Base-by-base conservation (phyloP, 2,113 vertebrate species). In the Struthidea cinerea region DNA sequence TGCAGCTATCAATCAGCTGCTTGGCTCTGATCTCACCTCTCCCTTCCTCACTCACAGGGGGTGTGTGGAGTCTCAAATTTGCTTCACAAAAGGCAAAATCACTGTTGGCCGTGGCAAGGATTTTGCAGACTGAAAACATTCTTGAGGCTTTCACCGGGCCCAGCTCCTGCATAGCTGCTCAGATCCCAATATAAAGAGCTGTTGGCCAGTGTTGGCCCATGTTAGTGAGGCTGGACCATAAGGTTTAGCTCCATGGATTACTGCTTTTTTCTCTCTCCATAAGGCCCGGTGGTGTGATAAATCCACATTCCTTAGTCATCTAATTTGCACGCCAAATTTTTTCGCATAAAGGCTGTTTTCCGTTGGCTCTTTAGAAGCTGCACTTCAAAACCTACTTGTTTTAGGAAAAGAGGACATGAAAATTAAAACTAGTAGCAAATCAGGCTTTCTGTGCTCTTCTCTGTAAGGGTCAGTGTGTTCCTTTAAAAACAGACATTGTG, bases 401-500 rank as follows among this genome's bases (percentile, higher is more conserved):
- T 44, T 11, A 55, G 22, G 53, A n/a, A 55, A 91, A 84, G 41
- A 42, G 28, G 69, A 67, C 56, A 59, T 46, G n/a, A 70, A 90
- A 91, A 92, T 65, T 52, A 64, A 68, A 94, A 55, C n/a, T 35
- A 61, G 81, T 24, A 79, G 89, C 61, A 73, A 87, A 37, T 60
- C 30, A 37, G 70, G 11, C 26, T 76, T 89, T 80, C 78, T 84
- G 59, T 41, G 8, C 77, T 59, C 77, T 41, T 37, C 68, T 91
- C 35, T 92, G 0, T 70, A 67, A 93, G 83, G 80, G 65, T 89
- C 87, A 88, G 85, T 86, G 77, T 92, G 88, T 88, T 96, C 93
- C 80, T 94, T 97, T 95, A 87, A 92, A 92, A 93, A 85, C 82
- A 96, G 90, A 88, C 69, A 71, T 44, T 94, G 77, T 92, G 86